Conservation (phyloP, 2,888 invertebrate species). For the Bugulina stolonifera region DNA sequence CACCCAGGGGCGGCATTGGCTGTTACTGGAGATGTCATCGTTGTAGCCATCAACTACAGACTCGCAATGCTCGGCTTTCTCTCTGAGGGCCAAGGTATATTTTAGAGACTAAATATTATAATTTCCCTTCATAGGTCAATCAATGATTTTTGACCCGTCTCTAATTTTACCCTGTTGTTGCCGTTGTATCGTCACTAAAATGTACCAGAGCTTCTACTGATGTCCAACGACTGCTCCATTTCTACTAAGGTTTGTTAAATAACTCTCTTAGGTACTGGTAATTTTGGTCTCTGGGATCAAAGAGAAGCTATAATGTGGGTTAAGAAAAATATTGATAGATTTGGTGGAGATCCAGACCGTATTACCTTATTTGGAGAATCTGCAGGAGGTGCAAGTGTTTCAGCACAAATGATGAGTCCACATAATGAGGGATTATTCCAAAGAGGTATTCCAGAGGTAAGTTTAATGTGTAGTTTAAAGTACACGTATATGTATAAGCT, state of each 20-base stretch:
- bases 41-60: slow-evolving; percentile 19
- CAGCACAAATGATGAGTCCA: neutral
- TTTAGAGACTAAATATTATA: too few relatives aligned
- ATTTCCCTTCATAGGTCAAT: too few relatives aligned
- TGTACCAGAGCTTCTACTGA: too few relatives aligned
- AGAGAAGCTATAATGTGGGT: slow-evolving; percentile 13
- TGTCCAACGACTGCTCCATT: too few relatives aligned
- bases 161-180: too few relatives aligned
- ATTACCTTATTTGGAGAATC: slow-evolving; percentile 20
- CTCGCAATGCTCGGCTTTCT: slow-evolving; percentile 2
- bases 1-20: neutral
- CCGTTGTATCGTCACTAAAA: too few relatives aligned
- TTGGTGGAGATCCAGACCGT: slow-evolving; percentile 23
- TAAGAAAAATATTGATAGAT: neutral
- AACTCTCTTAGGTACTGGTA: slow-evolving; percentile 10
- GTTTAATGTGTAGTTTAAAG: too few relatives aligned
- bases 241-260: too few relatives aligned
- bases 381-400: slow-evolving; percentile 2
- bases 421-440: slow-evolving; percentile 9
- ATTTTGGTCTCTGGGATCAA: slow-evolving; percentile 23
- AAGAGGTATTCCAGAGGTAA: slow-evolving; percentile 20
- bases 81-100: slow-evolving; percentile 3
- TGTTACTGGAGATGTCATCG: slow-evolving; percentile 6
- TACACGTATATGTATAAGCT: too few relatives aligned
- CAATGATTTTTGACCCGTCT: too few relatives aligned